Percentiles rank a stretch among this genome's conserved stretches.
Conservation (phyloP, 2,113 vertebrate genomes). For the Gasterosteus nipponicus region DNA sequence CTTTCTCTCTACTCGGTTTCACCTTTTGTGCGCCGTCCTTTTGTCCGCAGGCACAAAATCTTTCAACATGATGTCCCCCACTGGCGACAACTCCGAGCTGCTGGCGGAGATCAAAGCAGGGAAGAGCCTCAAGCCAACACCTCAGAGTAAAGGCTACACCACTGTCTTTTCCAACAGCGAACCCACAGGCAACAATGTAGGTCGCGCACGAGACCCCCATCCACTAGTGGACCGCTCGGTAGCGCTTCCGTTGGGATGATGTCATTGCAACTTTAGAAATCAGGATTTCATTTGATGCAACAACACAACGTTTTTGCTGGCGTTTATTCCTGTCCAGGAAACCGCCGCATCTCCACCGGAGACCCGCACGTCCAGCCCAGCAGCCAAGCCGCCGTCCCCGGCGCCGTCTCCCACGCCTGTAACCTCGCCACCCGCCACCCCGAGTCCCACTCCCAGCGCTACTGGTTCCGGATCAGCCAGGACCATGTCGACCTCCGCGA, state of each 20-base stretch:
- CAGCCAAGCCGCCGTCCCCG: constrained; percentile 66
- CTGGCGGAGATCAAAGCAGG: constrained; percentile 98
- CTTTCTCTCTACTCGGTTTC: constrained; percentile 55
- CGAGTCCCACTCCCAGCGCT: constrained; percentile 77
- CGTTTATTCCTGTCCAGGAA: constrained; percentile 59
- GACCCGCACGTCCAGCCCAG: constrained; percentile 57
- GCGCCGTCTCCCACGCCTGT: constrained; percentile 23
- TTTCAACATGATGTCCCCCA: constrained; percentile 99
- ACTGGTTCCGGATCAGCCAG: constrained; percentile 66
- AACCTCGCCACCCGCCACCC: constrained; percentile 62
- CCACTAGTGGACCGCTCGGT: not conserved
- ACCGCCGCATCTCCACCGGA: constrained; percentile 69
- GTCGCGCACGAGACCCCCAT: constrained; percentile 43
- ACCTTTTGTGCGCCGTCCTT: constrained; percentile 50
- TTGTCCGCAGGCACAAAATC: constrained; percentile 90
- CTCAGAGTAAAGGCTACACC: constrained; percentile 94
- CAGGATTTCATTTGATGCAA: not conserved
- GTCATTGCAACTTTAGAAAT: not conserved
- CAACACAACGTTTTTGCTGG: not conserved
- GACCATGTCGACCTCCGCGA: constrained; percentile 64
- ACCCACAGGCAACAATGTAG: constrained; percentile 83
- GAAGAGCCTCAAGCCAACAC: constrained; percentile 94
- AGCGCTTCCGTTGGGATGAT: not conserved
- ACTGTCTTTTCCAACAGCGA: constrained; percentile 90
- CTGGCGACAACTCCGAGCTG: constrained; percentile 95